These are phyloP conservation scores for Pantelozetes paolii DNA, from an alignment of 2,888 invertebrate genomes.

Conservation along the genomic window DNA sequence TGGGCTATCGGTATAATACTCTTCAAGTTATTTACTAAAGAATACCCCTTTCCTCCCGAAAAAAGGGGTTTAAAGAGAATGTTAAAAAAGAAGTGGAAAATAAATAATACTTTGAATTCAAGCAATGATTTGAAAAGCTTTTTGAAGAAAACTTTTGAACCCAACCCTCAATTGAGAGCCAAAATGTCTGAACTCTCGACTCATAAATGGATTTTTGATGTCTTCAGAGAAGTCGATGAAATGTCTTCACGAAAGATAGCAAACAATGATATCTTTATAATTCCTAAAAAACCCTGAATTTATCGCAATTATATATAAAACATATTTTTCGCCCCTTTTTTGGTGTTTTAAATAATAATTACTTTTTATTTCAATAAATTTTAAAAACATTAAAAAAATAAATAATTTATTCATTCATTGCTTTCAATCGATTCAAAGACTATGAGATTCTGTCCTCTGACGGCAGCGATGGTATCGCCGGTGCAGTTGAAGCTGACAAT, in stretches of 20 bases:
- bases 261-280: no score
- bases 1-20: background rate
- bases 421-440: conserved; percentile 13
- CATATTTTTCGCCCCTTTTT: no score
- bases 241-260: background rate
- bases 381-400: no score
- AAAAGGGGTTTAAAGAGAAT: background rate
- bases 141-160: background rate
- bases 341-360: no score
- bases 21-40: background rate
- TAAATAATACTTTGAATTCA: background rate
- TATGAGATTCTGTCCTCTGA: conserved; percentile 33
- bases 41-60: background rate
- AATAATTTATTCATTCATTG: no score
- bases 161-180: background rate
- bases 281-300: no score
- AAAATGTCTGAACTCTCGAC: background rate
- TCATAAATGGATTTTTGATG: background rate
- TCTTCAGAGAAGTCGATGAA: background rate
- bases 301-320: no score
- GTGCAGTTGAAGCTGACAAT: background rate
- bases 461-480: conserved; percentile 18
- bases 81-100: background rate
- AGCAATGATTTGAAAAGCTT: background rate
- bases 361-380: no score